Evolutionary conservation across 2,888 invertebrate species (phyloP).

Genomic region (Slavum lentiscoides): DNA sequence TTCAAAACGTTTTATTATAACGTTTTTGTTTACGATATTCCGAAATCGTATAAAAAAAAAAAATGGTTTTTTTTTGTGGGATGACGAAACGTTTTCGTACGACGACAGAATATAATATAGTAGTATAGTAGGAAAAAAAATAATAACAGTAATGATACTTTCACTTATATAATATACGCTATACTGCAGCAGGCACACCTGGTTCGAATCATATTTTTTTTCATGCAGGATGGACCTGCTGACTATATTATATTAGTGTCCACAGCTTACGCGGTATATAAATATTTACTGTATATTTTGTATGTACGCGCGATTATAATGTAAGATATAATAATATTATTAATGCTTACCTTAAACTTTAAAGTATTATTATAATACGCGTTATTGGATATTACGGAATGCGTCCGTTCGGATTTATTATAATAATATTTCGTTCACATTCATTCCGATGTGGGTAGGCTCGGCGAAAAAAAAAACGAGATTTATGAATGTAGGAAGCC

Average conservation of each 20-base stretch:
- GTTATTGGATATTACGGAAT: neutral
- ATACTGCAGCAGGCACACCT: neutral
- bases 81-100: neutral
- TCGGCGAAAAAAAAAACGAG: constrained; percentile 11
- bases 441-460: constrained; percentile 19
- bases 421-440: constrained; percentile 26
- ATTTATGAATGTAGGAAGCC: constrained; percentile 51
- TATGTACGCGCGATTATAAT: neutral
- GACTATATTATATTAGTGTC: neutral
- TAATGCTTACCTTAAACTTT: neutral
- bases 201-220: constrained; percentile 6
- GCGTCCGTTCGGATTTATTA: neutral
- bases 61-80: neutral
- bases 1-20: no score
- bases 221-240: neutral
- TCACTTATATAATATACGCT: neutral
- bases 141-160: constrained; percentile 7
- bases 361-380: neutral
- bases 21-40: neutral
- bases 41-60: neutral
- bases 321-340: constrained; percentile 2
- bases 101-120: neutral
- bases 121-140: constrained; percentile 3
- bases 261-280: neutral
- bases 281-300: neutral